Percentiles rank a stretch among this genome's conserved stretches.
Conservation (phyloP, 1,140 invertebrate species). For the Drosophila tropicalis region DNA sequence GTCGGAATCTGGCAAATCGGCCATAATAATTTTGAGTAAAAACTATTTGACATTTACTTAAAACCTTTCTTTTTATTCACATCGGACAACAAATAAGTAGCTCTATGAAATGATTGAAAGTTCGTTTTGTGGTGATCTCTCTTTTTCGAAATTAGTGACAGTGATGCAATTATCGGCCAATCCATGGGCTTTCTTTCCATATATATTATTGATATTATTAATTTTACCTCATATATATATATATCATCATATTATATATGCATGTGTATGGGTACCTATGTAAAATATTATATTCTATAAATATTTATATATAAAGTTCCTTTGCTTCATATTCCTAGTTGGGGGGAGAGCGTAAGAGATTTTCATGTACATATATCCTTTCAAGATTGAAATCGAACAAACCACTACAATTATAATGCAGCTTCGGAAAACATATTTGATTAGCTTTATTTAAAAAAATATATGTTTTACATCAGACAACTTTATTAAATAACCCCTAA, state of each 20-base stretch:
- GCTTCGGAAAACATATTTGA: too few species aligned
- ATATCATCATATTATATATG: constrained; percentile 52
- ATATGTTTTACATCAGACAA: too few species aligned
- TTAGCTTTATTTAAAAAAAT: too few species aligned
- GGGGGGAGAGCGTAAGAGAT: neutral
- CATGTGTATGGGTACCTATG: constrained; percentile 31
- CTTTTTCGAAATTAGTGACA: neutral
- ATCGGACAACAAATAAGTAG: neutral
- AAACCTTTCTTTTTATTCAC: neutral
- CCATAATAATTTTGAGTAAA: too few species aligned
- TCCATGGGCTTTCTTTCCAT: too few species aligned
- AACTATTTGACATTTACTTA: neutral
- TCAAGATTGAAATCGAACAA: neutral
- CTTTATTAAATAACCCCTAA: neutral
- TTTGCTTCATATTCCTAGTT: neutral
- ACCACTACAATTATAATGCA: too few species aligned
- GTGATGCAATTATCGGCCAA: neutral
- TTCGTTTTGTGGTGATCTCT: neutral
- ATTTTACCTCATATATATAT: constrained; percentile 32
- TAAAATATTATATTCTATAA: constrained; percentile 42
- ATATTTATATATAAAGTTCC: neutral
- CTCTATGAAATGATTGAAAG: neutral
- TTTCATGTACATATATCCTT: neutral
- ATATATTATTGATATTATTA: constrained; percentile 17
- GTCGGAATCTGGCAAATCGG: neutral